Percentiles rank a stretch among this genome's conserved stretches.
Conservation (phyloP, 2,888 invertebrate genomes). For the Netelia virgata region DNA sequence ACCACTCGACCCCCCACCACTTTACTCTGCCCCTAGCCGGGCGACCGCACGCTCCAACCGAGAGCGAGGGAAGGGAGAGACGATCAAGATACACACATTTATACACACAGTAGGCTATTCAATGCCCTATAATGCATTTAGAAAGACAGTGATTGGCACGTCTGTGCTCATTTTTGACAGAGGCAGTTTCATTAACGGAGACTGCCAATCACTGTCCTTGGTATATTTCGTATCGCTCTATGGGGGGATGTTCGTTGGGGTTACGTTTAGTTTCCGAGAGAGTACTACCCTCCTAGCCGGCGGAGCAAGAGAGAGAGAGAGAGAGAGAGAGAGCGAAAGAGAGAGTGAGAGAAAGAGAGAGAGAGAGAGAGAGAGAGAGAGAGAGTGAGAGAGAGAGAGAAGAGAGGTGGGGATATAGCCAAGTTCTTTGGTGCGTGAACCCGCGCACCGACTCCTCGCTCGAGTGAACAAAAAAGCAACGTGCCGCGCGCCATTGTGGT, state of each 20-base stretch:
- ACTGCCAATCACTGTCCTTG: not conserved
- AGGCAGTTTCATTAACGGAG: not conserved
- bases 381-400: too few relatives aligned
- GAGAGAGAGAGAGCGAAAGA: too few relatives aligned
- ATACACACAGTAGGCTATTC: not conserved
- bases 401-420: conserved; percentile 32
- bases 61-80: conserved; percentile 41
- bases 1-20: conserved; percentile 54
- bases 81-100: not conserved
- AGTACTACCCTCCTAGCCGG: not conserved
- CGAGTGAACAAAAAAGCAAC: conserved; percentile 60
- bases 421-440: conserved; percentile 68
- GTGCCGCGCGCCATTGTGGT: conserved; percentile 41
- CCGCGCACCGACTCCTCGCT: conserved; percentile 61
- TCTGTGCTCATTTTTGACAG: not conserved
- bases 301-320: conserved; percentile 46
- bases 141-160: conserved; percentile 23
- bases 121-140: not conserved
- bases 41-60: conserved; percentile 62
- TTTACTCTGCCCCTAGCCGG: conserved; percentile 69
- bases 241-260: conserved; percentile 11
- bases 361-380: too few relatives aligned
- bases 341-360: too few relatives aligned
- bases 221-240: not conserved
- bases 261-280: not conserved